Percentiles rank a stretch among this genome's conserved stretches.
Evolutionary conservation across 2,797 vertebrate species (phyloP).

Genomic region (Phoeniculus purpureus): DNA sequence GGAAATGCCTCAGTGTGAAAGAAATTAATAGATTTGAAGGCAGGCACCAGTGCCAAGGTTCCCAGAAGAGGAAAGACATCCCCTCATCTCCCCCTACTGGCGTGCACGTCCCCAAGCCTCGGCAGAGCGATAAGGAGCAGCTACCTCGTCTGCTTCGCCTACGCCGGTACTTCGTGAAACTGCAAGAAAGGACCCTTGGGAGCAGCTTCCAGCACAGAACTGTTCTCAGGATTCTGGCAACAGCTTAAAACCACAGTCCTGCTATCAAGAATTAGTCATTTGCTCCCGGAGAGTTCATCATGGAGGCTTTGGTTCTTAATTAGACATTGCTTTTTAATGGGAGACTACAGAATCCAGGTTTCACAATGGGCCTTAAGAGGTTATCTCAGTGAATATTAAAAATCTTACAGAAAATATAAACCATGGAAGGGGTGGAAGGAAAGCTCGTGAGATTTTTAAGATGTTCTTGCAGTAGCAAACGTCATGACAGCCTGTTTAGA

Average conservation of each 20-base stretch:
- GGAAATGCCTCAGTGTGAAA: not conserved
- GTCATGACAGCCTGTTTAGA: not conserved
- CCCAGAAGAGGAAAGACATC: conserved; percentile 25
- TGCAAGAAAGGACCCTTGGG: not conserved
- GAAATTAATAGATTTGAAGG: not conserved
- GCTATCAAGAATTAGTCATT: conserved; percentile 41
- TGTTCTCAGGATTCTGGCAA: conserved; percentile 30
- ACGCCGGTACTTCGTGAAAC: not conserved
- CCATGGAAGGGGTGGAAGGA: not conserved
- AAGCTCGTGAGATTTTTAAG: not conserved
- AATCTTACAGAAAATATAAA: conserved; percentile 17
- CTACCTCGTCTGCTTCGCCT: not conserved
- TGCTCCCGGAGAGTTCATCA: conserved; percentile 47
- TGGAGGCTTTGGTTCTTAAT: conserved; percentile 47
- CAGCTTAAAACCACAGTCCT: conserved; percentile 23
- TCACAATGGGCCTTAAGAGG: not conserved
- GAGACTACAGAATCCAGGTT: conserved; percentile 12
- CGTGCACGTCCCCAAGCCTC: not conserved
- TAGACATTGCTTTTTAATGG: conserved; percentile 18
- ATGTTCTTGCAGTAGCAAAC: not conserved
- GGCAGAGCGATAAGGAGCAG: not conserved
- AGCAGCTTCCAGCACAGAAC: conserved; percentile 38
- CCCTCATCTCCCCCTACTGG: conserved; percentile 52
- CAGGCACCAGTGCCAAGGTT: not conserved
- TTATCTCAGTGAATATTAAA: conserved; percentile 36